Evolutionary conservation across 2,113 vertebrate genomes (phyloP).

Genomic region (Oreochromis niloticus): DNA sequence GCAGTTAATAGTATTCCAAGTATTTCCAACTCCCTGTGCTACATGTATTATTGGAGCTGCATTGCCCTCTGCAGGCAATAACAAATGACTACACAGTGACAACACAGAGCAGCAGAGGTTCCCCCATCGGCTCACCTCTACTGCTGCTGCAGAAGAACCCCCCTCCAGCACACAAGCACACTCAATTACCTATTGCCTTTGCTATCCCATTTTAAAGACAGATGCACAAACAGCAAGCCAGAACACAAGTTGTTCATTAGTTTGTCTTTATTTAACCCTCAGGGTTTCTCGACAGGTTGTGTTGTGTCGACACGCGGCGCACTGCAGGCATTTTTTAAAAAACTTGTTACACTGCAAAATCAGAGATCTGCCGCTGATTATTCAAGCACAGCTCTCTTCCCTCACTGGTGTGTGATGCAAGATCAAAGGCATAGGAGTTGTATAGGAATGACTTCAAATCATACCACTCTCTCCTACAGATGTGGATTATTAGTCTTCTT

Average conservation of each 20-base stretch:
- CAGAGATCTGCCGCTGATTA: background rate
- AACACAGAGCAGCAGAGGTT: background rate
- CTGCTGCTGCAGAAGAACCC: background rate
- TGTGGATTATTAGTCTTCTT: constrained; percentile 3
- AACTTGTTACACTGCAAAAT: background rate
- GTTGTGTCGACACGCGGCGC: background rate
- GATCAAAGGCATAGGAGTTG: background rate
- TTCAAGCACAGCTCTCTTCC: background rate
- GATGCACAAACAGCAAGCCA: background rate
- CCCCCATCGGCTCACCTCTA: background rate
- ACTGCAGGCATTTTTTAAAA: background rate
- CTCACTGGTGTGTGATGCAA: background rate
- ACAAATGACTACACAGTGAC: background rate
- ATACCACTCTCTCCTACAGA: background rate
- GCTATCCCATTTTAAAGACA: constrained; percentile 12
- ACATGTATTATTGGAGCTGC: constrained; percentile 6
- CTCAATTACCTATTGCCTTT: constrained; percentile 20
- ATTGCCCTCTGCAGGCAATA: constrained; percentile 47
- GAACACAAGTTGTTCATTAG: background rate
- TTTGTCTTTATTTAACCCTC: constrained; percentile 11
- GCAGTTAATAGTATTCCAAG: background rate
- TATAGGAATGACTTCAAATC: background rate
- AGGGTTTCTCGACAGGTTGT: background rate
- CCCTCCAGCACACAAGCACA: constrained; percentile 11
- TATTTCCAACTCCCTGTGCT: background rate